phyloP scores from a whole-genome alignment of 2,888 invertebrate genomes.

The Tineola bisselliella region DNA sequence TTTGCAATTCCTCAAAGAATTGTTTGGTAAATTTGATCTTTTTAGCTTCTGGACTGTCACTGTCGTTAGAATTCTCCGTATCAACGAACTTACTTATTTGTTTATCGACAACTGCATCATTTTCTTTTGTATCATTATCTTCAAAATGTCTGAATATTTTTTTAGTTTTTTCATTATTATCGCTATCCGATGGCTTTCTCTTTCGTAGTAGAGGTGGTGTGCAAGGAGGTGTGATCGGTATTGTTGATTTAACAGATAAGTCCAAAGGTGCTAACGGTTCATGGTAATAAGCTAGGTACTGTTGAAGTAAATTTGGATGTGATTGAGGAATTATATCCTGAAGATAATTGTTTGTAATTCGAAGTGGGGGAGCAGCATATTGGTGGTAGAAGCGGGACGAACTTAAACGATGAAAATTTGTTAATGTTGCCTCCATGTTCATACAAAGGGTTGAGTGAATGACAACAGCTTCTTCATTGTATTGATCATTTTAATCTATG shows the following conservation, averaged over 20 bases:
- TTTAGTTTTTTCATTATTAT: constrained; percentile 42
- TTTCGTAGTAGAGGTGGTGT: constrained; percentile 77
- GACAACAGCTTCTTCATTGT: background rate
- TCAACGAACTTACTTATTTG: constrained; percentile 37
- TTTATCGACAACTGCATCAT: constrained; percentile 26
- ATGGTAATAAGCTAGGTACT: constrained; percentile 68
- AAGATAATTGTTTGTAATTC: constrained; percentile 49
- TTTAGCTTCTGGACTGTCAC: constrained; percentile 55
- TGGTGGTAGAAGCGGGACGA: constrained; percentile 55
- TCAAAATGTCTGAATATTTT: constrained; percentile 59
- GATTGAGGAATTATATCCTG: constrained; percentile 55
- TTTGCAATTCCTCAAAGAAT: constrained; percentile 54
- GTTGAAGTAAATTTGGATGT: constrained; percentile 57
- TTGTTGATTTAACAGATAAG: constrained; percentile 75
- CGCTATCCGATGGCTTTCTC: constrained; percentile 39
- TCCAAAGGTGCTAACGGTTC: constrained; percentile 77
- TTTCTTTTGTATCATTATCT: constrained; percentile 36
- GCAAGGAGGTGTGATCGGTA: constrained; percentile 80
- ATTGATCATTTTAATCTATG: background rate
- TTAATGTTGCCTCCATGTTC: constrained; percentile 56
- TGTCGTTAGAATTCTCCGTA: constrained; percentile 43
- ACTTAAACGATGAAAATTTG: constrained; percentile 49
- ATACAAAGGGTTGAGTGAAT: constrained; percentile 15
- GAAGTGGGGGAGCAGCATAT: constrained; percentile 47
- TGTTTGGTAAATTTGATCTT: constrained; percentile 56